Evolutionary conservation across 2,113 vertebrate species (phyloP).

Genomic region (Oncorhynchus keta): DNA sequence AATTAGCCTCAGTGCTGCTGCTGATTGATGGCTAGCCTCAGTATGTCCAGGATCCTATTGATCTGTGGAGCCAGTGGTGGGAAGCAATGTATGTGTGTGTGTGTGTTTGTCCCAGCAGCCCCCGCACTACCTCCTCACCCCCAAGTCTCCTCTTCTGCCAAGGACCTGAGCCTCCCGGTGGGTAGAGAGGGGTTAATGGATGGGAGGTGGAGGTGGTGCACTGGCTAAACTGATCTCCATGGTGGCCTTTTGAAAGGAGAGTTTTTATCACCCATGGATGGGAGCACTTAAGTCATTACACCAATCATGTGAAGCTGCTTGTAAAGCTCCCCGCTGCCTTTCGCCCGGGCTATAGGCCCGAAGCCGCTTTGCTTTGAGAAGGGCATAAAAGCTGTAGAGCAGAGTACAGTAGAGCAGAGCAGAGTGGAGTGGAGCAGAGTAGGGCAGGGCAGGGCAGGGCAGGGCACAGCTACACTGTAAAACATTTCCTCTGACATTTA

Average conservation of each 20-base stretch:
- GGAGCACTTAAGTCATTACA: conserved; percentile 22
- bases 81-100: conserved; percentile 32
- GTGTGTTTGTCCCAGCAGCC: background rate
- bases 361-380: background rate
- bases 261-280: background rate
- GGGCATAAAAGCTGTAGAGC: background rate
- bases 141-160: background rate
- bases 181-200: background rate
- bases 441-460: background rate
- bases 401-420: background rate
- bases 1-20: conserved; percentile 68
- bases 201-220: conserved; percentile 5
- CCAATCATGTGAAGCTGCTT: conserved; percentile 24
- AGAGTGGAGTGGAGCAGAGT: too few species aligned
- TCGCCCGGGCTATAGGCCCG: background rate
- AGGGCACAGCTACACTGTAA: background rate
- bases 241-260: conserved; percentile 12
- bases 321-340: background rate
- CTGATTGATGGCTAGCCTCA: conserved; percentile 72
- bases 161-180: conserved; percentile 3
- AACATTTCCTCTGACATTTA: too few species aligned
- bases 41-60: conserved; percentile 69
- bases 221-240: background rate
- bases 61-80: conserved; percentile 61
- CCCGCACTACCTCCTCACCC: background rate